Evolutionary conservation across 2,888 invertebrate genomes (phyloP), one percentile per base, ranked within the genome.

Genomic region (Tinea trinotella): DNA sequence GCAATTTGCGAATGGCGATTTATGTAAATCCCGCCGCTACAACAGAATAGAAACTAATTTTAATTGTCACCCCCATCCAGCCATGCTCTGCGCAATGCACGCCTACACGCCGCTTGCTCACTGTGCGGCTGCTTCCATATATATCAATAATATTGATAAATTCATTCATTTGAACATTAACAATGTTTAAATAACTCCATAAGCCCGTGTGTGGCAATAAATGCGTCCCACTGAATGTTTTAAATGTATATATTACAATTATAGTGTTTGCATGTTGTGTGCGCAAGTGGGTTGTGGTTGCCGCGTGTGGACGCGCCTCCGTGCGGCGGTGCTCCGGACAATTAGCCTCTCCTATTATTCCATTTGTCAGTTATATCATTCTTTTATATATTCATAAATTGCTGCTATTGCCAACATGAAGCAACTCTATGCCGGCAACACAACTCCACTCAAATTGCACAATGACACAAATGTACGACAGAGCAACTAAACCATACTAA

Each of bases 21-120:
- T 24, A 9, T 24, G 24, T 36, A n/a, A n/a, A n/a, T n/a, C 54
- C 57, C 58, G 55, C 46, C 22, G 55, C 40, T n/a, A 53, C 56
- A 35, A 56, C 59, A 68, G 66, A 67, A 68, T 68, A 59, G 66
- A 58, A n/a, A 59, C 67, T 68, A 68, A 68, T 68, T 67, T 67
- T 67, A 68, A 68, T 68, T 67, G 64, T 60, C 44, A 52, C 19
- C 19, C 35, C 24, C 52, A 36, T n/a, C 54, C 44, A 13, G 52
- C n/a, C 44, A 40, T 13, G 40, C 40, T 7, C 3, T 30, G 3
- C n/a, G n/a, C n/a, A n/a, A n/a, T 4, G 7, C 30, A n/a, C 40
- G 40, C 4, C 13, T 40, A 40, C 40, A 15, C 13, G n/a, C 5
- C 4, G 10, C 35, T 24, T 7, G n/a, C n/a, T n/a, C n/a, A n/a